Conservation (phyloP, 2,888 invertebrate genomes). For the Sericinus montela region DNA sequence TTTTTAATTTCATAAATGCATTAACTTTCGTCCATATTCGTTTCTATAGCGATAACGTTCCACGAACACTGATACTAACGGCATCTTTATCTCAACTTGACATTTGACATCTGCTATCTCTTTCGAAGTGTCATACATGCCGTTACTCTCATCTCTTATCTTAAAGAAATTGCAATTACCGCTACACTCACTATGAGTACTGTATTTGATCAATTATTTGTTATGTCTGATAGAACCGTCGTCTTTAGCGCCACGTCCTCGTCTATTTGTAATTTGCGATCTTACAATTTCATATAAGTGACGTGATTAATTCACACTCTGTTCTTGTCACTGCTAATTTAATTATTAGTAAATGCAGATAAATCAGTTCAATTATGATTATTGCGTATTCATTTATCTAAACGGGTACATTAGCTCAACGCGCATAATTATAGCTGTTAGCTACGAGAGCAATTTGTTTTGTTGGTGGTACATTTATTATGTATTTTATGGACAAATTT, state of each 20-base stretch:
- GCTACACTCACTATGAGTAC: constrained; percentile 27
- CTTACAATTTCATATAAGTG: constrained; percentile 24
- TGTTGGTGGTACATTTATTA: neutral
- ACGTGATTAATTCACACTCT: constrained; percentile 51
- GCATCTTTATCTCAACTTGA: constrained; percentile 38
- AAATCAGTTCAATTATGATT: constrained; percentile 51
- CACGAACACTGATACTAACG: constrained; percentile 30
- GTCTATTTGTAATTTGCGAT: constrained; percentile 16
- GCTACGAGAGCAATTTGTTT: constrained; percentile 5
- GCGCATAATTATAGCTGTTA: constrained; percentile 6
- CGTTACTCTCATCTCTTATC: constrained; percentile 45
- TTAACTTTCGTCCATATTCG: neutral
- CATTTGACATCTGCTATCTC: constrained; percentile 53
- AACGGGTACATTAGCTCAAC: constrained; percentile 19
- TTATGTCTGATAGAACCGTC: constrained; percentile 7
- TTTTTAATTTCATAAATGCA: neutral
- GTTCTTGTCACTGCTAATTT: constrained; percentile 54
- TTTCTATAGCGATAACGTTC: neutral
- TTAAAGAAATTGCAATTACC: constrained; percentile 46
- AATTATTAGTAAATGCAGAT: constrained; percentile 43
- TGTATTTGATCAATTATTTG: constrained; percentile 1
- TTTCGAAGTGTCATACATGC: constrained; percentile 54
- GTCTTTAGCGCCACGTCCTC: neutral
- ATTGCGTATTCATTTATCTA: constrained; percentile 54
- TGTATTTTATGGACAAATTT: no score